Evolutionary conservation across 2,797 vertebrate genomes (phyloP).

Genomic region (Hoplostethus mediterraneus): DNA sequence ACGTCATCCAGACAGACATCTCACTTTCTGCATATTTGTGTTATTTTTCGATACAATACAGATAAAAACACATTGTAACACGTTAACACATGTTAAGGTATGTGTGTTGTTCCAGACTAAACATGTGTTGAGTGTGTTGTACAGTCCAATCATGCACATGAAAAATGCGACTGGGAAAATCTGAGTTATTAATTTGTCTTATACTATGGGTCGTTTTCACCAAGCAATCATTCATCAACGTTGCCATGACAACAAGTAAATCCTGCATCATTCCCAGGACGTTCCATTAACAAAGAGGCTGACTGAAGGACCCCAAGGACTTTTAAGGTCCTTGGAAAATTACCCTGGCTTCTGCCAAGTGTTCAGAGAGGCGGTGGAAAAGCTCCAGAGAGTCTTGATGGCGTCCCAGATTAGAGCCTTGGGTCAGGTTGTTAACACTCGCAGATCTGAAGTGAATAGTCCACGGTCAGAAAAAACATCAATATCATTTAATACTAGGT

Average conservation of each 20-base stretch:
- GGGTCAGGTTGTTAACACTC: not conserved
- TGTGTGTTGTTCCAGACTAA: no score
- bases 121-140: no score
- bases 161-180: no score
- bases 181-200: no score
- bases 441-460: not conserved
- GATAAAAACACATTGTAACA: no score
- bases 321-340: constrained; percentile 1
- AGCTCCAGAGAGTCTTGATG: not conserved
- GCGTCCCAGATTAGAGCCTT: constrained; percentile 5
- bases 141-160: no score
- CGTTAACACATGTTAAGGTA: no score
- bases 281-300: not conserved
- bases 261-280: not conserved
- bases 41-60: no score
- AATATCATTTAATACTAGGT: not conserved
- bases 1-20: no score
- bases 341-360: not conserved
- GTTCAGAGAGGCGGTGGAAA: not conserved
- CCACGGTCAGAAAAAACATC: not conserved
- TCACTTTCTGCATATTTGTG: no score
- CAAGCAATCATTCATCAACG: no score
- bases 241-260: not conserved
- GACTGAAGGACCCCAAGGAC: not conserved
- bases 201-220: no score